Conservation (phyloP, 2,113 vertebrate genomes). For the Lepisosteus oculatus region DNA sequence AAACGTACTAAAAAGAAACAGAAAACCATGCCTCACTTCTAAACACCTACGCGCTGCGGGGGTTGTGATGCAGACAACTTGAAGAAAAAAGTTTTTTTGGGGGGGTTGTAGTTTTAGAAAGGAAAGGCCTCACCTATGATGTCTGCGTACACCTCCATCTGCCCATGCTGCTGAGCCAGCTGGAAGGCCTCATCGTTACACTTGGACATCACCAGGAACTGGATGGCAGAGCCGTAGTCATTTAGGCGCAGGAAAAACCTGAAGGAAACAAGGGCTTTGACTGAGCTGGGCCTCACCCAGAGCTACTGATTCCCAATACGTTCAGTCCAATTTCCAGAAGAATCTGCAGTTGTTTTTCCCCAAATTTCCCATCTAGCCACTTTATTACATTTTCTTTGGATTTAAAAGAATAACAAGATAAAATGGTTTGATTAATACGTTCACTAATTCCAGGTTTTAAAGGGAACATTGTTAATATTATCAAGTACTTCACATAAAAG, state of each 20-base stretch:
- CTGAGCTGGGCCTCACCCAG: not conserved
- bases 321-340: no score
- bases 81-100: not conserved
- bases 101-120: no score
- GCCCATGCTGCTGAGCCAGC: slow-evolving; percentile 92
- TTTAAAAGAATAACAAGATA: no score
- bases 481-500: no score
- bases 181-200: slow-evolving; percentile 96
- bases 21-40: not conserved
- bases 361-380: no score
- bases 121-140: slow-evolving; percentile 79
- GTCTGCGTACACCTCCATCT: slow-evolving; percentile 97
- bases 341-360: no score
- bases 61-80: not conserved
- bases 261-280: slow-evolving; percentile 18
- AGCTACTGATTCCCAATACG: not conserved
- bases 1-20: no score
- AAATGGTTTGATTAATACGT: no score
- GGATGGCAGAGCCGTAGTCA: slow-evolving; percentile 95
- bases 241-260: slow-evolving; percentile 90
- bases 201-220: slow-evolving; percentile 92
- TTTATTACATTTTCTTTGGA: no score
- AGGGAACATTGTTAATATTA: no score
- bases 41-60: not conserved
- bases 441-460: not conserved